Evolutionary conservation across 2,113 vertebrate species (phyloP).

Genomic region (Rhynchopsitta pachyrhyncha): DNA sequence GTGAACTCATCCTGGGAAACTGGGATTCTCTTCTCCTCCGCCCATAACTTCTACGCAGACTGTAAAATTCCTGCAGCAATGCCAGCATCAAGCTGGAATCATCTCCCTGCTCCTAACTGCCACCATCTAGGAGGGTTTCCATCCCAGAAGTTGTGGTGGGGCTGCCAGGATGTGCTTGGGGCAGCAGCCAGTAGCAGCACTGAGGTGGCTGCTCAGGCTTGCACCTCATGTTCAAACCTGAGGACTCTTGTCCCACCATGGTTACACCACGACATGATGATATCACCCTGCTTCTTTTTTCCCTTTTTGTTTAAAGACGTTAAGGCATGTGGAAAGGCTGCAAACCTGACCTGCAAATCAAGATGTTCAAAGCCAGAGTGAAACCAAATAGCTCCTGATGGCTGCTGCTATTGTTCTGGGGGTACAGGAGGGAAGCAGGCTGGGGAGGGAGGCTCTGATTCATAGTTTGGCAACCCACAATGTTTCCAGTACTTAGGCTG

Average conservation of each 20-base stretch:
- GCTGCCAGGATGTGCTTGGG: background rate
- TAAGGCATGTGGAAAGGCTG: background rate
- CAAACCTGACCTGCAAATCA: background rate
- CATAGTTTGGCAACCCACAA: slow-evolving; percentile 6
- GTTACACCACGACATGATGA: no score
- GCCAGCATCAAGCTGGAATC: background rate
- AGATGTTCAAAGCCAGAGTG: background rate
- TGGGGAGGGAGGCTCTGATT: slow-evolving; percentile 18
- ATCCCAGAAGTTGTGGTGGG: background rate
- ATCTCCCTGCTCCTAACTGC: no score
- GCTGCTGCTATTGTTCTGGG: background rate
- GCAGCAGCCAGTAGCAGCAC: accelerated
- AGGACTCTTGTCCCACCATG: accelerated
- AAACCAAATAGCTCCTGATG: background rate
- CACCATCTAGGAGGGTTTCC: background rate
- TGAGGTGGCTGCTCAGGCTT: background rate
- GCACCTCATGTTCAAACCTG: background rate
- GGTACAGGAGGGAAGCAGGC: background rate
- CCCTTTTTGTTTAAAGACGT: background rate
- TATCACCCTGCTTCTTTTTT: background rate
- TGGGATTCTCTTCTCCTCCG: background rate
- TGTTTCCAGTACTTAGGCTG: background rate
- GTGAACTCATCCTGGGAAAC: background rate
- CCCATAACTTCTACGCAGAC: background rate
- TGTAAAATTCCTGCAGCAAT: background rate